Evolutionary conservation across 1,140 invertebrate genomes (phyloP), one percentile per base, ranked within the genome.

Genomic region (Brachystomella parvula): DNA sequence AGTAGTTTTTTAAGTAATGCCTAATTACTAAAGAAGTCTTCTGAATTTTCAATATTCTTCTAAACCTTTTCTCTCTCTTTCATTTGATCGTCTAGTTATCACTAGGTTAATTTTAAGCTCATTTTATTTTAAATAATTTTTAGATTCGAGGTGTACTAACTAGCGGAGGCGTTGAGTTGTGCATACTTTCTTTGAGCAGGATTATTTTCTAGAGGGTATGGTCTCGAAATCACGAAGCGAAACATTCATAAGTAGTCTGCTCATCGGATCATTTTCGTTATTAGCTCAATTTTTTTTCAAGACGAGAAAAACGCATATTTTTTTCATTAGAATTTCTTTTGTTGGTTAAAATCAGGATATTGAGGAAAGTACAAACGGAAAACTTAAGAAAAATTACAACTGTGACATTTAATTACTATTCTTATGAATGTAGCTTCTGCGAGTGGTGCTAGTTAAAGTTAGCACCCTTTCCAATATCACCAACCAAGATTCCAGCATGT

Each of bases 41-140:
- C n/a, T 44, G 9, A 44, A 44, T 44, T 44, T 12, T 12, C 39
- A 9, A 12, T 44, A 12, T 12, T 44, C 39, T 44, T 44, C 39
- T 44, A 9, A 44, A 12, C 9, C 39, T 44, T n/a, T n/a, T 44
- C 9, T 44, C n/a, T 44, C 39, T 44, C 39, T 44, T n/a, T 44
- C 39, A 44, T n/a, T n/a, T n/a, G n/a, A n/a, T n/a, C n/a, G n/a
- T n/a, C n/a, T n/a, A n/a, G n/a, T n/a, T n/a, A n/a, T n/a, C n/a
- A n/a, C n/a, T n/a, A n/a, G n/a, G n/a, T 44, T 44, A 44, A n/a
- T 44, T 44, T 44, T 44, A 44, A 44, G 39, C 39, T 44, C 39
- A 12, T 44, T 44, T 44, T 44, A 12, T 44, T 44, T 44, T 44
- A 44, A 44, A 44, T n/a, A 12, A 9, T 44, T 44, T 12, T 44